phyloP scores from a whole-genome alignment of 1,140 invertebrate genomes.

The Zaprionus vittiger region DNA sequence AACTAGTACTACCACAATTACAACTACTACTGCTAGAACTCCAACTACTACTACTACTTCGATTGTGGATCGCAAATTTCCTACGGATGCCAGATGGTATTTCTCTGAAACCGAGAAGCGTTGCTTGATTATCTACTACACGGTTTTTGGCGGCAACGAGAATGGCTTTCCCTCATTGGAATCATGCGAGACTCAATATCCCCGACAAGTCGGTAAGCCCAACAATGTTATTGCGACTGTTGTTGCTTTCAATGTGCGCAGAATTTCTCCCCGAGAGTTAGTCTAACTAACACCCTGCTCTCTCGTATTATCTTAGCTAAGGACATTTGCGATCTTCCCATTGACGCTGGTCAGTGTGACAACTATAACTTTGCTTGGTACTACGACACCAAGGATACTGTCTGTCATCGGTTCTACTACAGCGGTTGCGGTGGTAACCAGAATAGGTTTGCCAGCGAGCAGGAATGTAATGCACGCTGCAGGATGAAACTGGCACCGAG shows the following conservation, averaged over 20 bases:
- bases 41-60: too few species aligned
- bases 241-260: conserved; percentile 66
- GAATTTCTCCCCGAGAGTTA: background rate
- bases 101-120: conserved; percentile 93
- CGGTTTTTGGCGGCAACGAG: conserved; percentile 95
- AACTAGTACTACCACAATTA: too few species aligned
- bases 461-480: conserved; percentile 89
- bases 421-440: conserved; percentile 92
- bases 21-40: too few species aligned
- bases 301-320: conserved; percentile 59
- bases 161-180: conserved; percentile 93
- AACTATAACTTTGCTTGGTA: conserved; percentile 93
- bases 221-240: conserved; percentile 60
- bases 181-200: conserved; percentile 92
- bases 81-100: conserved; percentile 87
- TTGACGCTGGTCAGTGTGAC: conserved; percentile 91
- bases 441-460: conserved; percentile 90
- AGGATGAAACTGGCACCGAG: conserved; percentile 68
- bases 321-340: conserved; percentile 91
- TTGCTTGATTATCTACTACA: conserved; percentile 97
- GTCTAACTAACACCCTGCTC: conserved; percentile 25
- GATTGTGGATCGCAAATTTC: too few species aligned
- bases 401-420: conserved; percentile 92
- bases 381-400: conserved; percentile 90
- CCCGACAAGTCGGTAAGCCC: conserved; percentile 91